Evolutionary conservation across 1,140 invertebrate species (phyloP), one percentile per base, ranked within the genome.

Genomic region (Leptinotarsa texana): DNA sequence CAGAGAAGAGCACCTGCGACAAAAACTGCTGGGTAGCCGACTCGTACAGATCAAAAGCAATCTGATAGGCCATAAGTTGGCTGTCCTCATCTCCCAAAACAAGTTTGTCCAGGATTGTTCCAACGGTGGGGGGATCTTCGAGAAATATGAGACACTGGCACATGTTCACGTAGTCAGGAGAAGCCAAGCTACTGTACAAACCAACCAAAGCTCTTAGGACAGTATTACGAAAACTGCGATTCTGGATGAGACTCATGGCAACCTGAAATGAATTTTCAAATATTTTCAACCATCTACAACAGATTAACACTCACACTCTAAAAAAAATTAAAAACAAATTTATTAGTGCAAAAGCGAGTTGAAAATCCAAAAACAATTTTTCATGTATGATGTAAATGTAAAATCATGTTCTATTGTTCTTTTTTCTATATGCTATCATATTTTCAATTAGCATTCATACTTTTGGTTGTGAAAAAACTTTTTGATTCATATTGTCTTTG

Each of bases 1-100:
- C 84, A 49, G 94, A 93, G 84, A 95, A 92, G 49, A 97, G 86
- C 13, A 99, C 95, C 80, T 94, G 90, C 33, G 92, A 93, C 18
- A 99, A 87, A 84, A 99, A 99, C 83, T 99, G 96, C 87, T 99
- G 98, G 1, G 97, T 99, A 1, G 98, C 98, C 75, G 96, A 98
- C 86, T 99, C 98, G 83, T 99, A 99, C 76, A 99, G 89, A 90
- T 99, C 98, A 88, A 99, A 99, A 0, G 93, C 97, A 81, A 99
- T 99, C 88, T 99, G 98, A 87, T 98, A 99, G 0, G 96, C 97
- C 96, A 99, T 99, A 5, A 99, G 83, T 48, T 88, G 87, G 78
- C 86, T 89, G 63, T 92, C 93, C 78, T 95, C 91, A 18, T 92
- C 90, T 3, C 91, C 92, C 85, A 93, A 91, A 63, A 93, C 94